Evolutionary conservation across 37 sponge, comb jelly and placozoan species (phyloP), one percentile per base, ranked within the genome.

Genomic region (Haliclona indistincta): DNA sequence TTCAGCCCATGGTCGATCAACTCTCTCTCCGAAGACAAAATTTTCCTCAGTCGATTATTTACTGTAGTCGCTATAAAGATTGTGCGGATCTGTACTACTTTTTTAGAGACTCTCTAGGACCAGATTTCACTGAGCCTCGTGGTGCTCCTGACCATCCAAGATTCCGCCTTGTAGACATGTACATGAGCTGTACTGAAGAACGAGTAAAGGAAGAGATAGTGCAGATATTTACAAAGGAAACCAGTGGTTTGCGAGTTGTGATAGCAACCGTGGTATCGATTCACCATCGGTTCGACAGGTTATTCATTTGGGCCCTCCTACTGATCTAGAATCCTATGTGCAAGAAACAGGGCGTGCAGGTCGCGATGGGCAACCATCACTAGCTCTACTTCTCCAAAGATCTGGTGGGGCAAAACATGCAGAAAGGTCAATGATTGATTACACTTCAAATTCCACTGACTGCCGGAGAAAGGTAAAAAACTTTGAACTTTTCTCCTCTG

Each of bases 221-320:
- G 26, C 7, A 8, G 13, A 7, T 20, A 58, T 58, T 58, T 20
- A 47, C 8, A 17, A 13, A 13, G 8, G 7, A 20, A 6, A n/a
- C n/a, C n/a, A n/a, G 70, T 70, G 47, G 26, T 26, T 30, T 72
- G 15, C n/a, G 56, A 4, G 34, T 72, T 6, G 73, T 72, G 7
- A 51, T 72, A 42, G n/a, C 36, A 29, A 72, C 73, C n/a, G 33
- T 72, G 30, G 73, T 3, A 72, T 72, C 53, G 73, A 72, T 8
- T 72, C 32, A 30, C n/a, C 33, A 2, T 32, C 19, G 13, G 73
- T 72, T 2, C 26, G 33, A 2, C 73, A 72, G 29, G 56, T 72
- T 3, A 34, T 54, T 28, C 73, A 72, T 51, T 39, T 22, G 23
- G 22, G 43, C 2, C 47, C 70, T 43, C 47, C 70, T 41, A 43